Evolutionary conservation across 2,113 vertebrate species (phyloP).

Genomic region (Dromaius novaehollandiae): DNA sequence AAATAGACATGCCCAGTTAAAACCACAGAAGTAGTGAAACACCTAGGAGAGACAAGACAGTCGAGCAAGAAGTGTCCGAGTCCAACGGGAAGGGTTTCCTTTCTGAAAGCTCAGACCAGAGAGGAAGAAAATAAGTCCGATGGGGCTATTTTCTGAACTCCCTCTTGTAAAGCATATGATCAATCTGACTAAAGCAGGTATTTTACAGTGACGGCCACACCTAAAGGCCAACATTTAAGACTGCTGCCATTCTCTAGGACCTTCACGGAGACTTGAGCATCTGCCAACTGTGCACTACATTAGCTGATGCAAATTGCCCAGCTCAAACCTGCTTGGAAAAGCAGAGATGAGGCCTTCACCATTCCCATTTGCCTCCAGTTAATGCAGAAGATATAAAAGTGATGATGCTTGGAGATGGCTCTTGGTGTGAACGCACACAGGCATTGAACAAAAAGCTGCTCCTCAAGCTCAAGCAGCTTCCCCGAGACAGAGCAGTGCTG

Average conservation of each 20-base stretch:
- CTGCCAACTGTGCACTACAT: not conserved
- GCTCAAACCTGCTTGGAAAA: not conserved
- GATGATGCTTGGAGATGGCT: not conserved
- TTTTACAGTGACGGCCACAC: not conserved
- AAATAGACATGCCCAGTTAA: not conserved
- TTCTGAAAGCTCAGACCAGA: accelerated
- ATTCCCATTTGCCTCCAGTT: not conserved
- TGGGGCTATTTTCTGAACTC: not conserved
- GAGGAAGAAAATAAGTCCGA: not conserved
- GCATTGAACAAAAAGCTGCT: not conserved
- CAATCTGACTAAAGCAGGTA: accelerated
- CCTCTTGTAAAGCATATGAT: not conserved
- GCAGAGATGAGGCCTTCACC: not conserved
- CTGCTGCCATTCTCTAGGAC: not conserved
- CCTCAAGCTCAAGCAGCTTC: not conserved
- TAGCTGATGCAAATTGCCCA: not conserved
- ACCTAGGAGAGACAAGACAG: accelerated
- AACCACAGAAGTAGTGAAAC: accelerated
- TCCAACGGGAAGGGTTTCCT: not conserved
- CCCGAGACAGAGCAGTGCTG: not conserved
- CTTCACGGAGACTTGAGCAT: not conserved
- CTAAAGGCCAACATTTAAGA: not conserved
- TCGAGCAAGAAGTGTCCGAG: not conserved
- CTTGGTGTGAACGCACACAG: not conserved
- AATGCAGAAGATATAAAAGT: not conserved